Percentiles rank a stretch among this genome's conserved stretches.
Conservation (phyloP, 2,797 vertebrate species). For the Clarias pachynema region DNA sequence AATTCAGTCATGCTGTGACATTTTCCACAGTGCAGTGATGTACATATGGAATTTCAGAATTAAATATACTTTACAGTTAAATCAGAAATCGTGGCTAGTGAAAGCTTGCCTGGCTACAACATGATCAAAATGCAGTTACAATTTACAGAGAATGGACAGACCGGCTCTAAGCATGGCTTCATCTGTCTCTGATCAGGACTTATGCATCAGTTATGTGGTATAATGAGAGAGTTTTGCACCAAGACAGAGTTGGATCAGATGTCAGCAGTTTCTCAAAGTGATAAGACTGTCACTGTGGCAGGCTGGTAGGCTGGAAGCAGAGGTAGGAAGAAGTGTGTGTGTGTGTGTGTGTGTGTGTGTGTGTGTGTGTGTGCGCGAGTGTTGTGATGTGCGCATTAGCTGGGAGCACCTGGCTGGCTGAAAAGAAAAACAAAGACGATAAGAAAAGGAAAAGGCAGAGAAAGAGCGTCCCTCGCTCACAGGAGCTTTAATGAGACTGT, state of each 20-base stretch:
- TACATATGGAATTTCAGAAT: neutral
- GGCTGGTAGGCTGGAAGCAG: conserved; percentile 21
- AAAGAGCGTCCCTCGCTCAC: conserved; percentile 56
- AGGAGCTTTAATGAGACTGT: conserved; percentile 73
- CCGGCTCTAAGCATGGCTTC: neutral
- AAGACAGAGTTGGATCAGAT: conserved; percentile 38
- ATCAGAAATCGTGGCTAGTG: neutral
- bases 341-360: conserved; percentile 10
- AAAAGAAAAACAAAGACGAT: conserved; percentile 61
- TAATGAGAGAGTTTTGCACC: conserved; percentile 23
- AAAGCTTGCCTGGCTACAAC: neutral
- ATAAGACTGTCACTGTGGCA: conserved; percentile 40
- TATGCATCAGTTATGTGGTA: conserved; percentile 10
- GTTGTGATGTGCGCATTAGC: conserved; percentile 17
- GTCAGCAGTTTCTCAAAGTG: conserved; percentile 26
- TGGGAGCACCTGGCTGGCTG: conserved; percentile 26
- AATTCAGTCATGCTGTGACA: neutral
- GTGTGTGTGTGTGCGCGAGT: conserved; percentile 41
- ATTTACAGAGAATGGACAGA: neutral
- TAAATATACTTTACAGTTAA: conserved; percentile 2
- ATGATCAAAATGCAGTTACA: neutral
- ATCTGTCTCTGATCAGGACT: conserved; percentile 9
- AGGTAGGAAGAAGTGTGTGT: conserved; percentile 35
- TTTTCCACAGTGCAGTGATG: conserved; percentile 16
- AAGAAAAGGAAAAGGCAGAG: conserved; percentile 54